phyloP scores from a whole-genome alignment of 2,797 vertebrate genomes.

The Anas acuta region DNA sequence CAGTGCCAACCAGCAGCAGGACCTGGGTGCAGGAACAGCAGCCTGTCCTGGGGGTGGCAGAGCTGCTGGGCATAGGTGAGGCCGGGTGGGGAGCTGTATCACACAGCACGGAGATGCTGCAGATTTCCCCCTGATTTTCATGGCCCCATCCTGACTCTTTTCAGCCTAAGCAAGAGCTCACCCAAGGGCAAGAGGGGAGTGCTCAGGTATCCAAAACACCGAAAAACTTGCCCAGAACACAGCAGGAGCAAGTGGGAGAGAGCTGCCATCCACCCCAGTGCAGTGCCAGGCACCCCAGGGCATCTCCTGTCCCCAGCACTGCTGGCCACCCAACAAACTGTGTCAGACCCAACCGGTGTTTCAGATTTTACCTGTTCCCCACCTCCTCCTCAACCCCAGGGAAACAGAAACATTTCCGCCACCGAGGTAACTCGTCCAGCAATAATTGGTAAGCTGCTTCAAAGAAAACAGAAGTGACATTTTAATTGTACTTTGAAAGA shows the following conservation, averaged over 20 bases:
- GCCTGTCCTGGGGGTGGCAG: no score
- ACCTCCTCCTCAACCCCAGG: background rate
- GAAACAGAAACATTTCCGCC: background rate
- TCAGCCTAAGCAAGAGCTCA: background rate
- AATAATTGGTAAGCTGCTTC: background rate
- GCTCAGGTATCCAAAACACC: background rate
- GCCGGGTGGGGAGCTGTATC: no score
- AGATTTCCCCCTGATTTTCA: background rate
- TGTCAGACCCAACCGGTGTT: rapidly evolving
- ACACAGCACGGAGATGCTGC: no score
- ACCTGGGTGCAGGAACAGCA: no score
- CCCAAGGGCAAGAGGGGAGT: background rate
- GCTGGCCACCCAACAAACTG: background rate
- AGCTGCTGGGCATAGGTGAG: no score
- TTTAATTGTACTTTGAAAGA: constrained; percentile 49
- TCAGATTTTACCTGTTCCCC: background rate
- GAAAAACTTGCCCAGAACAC: background rate
- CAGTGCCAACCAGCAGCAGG: no score
- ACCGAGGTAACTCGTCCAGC: background rate
- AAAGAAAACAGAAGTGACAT: constrained; percentile 12
- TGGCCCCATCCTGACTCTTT: background rate
- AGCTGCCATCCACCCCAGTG: background rate
- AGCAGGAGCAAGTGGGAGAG: background rate
- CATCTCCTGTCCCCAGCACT: background rate
- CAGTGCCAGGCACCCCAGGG: background rate